Evolutionary conservation across 2,797 vertebrate genomes (phyloP).

Genomic region (Selene dorsalis): DNA sequence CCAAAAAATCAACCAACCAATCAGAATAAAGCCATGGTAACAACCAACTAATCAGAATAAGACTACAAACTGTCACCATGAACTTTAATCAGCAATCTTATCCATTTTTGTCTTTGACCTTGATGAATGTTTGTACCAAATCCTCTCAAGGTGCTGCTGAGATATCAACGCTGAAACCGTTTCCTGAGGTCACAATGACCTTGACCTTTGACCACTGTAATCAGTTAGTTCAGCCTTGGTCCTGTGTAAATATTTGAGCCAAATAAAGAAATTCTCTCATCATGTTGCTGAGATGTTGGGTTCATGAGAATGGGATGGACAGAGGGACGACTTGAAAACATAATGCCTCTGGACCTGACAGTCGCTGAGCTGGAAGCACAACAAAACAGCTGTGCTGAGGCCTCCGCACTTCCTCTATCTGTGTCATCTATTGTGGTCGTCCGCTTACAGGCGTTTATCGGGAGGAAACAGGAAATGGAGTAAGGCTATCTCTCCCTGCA

Average conservation of each 20-base stretch:
- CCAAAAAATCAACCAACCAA: too few relatives aligned
- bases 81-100: too few relatives aligned
- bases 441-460: slow-evolving; percentile 58
- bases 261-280: background rate
- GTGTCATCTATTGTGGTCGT: slow-evolving; percentile 34
- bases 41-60: too few relatives aligned
- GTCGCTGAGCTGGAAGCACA: background rate
- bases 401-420: slow-evolving; percentile 62
- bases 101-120: too few relatives aligned
- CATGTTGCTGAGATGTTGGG: background rate
- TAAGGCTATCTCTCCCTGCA: slow-evolving; percentile 49
- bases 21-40: too few relatives aligned
- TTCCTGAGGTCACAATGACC: too few relatives aligned
- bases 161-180: background rate
- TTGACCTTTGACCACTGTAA: background rate
- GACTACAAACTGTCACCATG: too few relatives aligned
- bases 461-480: slow-evolving; percentile 70
- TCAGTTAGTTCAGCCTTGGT: background rate
- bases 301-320: background rate
- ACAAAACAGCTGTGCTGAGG: slow-evolving; percentile 42
- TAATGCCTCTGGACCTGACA: background rate
- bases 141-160: background rate
- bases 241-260: background rate
- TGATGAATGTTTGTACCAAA: too few relatives aligned
- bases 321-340: background rate